A percentile compares a stretch with the other conserved stretches of the same genome.
Evolutionary conservation across 1,140 invertebrate genomes (phyloP).

Genomic region (Calephelis virginiensis): DNA sequence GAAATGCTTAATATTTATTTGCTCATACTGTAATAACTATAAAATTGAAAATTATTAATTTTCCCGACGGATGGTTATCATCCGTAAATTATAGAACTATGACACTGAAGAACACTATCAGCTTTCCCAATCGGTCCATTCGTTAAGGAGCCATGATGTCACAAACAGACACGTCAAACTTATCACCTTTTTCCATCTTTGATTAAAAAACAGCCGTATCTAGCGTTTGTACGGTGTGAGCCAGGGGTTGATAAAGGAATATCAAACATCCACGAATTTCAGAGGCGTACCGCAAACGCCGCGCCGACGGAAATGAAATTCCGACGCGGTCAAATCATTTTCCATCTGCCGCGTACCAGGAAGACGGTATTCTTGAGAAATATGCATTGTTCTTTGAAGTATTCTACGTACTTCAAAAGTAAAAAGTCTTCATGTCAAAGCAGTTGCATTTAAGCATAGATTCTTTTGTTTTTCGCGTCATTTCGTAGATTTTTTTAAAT

Average conservation of each 20-base stretch:
- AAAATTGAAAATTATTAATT: too few relatives aligned
- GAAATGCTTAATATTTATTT: too few relatives aligned
- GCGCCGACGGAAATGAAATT: constrained; percentile 45
- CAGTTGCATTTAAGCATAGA: background rate
- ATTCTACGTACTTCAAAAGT: background rate
- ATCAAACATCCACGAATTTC: constrained; percentile 42
- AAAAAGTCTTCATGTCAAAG: background rate
- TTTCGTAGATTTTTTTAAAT: too few relatives aligned
- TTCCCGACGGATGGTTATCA: too few relatives aligned
- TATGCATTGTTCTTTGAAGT: constrained; percentile 11
- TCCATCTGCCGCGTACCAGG: constrained; percentile 26
- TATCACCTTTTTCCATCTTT: too few relatives aligned
- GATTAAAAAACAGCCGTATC: background rate
- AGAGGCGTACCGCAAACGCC: constrained; percentile 29
- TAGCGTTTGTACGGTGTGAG: background rate
- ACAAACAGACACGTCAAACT: too few relatives aligned
- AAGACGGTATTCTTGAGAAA: constrained; percentile 22
- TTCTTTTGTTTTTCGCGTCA: too few relatives aligned
- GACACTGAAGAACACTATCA: too few relatives aligned
- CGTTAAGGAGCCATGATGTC: too few relatives aligned
- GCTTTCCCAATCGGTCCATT: too few relatives aligned
- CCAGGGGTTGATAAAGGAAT: constrained; percentile 17
- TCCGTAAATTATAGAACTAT: too few relatives aligned
- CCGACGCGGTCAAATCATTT: constrained; percentile 50
- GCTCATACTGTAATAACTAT: too few relatives aligned